Evolutionary conservation across 53 echinoderm and acorn worm species (phyloP).

Genomic region (Hippasteria phrygiana): DNA sequence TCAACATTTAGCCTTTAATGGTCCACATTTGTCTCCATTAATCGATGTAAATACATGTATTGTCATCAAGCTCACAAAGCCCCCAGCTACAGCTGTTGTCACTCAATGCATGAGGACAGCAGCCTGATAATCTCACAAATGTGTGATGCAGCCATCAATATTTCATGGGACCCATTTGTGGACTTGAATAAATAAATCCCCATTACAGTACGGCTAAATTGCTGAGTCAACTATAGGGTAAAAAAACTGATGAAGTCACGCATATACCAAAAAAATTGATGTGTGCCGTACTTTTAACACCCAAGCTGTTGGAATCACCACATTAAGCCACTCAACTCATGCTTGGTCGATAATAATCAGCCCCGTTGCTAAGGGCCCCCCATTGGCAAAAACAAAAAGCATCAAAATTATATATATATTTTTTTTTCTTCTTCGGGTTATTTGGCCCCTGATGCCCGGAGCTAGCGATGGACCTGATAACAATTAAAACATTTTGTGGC

Average conservation of each 20-base stretch:
- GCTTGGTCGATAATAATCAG: background rate
- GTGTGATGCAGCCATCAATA: slow-evolving; percentile 18
- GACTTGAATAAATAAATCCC: slow-evolving; percentile 25
- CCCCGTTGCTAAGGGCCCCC: background rate
- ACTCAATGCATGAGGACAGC: background rate
- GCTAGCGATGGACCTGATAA: too few species aligned
- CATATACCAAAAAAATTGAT: background rate
- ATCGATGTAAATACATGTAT: too few species aligned
- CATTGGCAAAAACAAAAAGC: too few species aligned
- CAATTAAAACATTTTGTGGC: too few species aligned
- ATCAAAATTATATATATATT: too few species aligned
- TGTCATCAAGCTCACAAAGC: too few species aligned
- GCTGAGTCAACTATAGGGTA: background rate
- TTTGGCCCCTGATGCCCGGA: too few species aligned
- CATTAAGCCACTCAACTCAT: background rate
- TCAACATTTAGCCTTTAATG: background rate
- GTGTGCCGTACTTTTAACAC: background rate
- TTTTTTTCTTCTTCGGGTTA: too few species aligned
- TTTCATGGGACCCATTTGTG: slow-evolving; percentile 4
- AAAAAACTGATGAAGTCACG: background rate
- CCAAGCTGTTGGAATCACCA: background rate
- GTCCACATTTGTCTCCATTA: background rate
- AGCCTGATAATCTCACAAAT: background rate
- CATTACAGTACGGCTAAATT: background rate
- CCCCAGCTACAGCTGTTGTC: too few species aligned